Percentiles rank a stretch among this genome's conserved stretches.
These are phyloP conservation scores for Alosa alosa DNA, from an alignment of 2,113 vertebrate genomes.

Conservation along the genomic window DNA sequence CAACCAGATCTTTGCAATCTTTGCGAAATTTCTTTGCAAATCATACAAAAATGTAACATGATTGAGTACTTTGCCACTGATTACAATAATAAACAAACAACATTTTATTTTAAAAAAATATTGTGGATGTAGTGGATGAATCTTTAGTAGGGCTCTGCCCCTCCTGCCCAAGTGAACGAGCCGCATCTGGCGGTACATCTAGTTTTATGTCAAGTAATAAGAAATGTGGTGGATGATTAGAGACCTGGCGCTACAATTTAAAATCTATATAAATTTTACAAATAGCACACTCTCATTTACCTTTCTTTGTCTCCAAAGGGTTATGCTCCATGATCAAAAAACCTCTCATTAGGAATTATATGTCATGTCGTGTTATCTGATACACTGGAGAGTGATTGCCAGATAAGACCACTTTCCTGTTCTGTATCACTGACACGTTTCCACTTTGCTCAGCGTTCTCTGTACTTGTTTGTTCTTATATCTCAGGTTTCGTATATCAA, in stretches of 20 bases:
- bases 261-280: background rate
- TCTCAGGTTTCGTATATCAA: background rate
- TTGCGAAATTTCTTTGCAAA: too few species aligned
- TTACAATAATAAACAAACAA: too few species aligned
- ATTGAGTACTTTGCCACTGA: too few species aligned
- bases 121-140: too few species aligned
- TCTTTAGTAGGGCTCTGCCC: too few species aligned
- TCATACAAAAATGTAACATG: too few species aligned
- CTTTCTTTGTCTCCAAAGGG: too few species aligned
- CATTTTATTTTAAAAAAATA: too few species aligned
- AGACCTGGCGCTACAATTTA: background rate
- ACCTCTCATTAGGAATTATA: background rate
- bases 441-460: background rate
- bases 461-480: background rate
- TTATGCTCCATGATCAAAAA: background rate
- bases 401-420: background rate
- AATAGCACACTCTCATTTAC: background rate
- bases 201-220: background rate
- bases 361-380: background rate
- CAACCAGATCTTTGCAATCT: too few species aligned
- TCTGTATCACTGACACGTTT: background rate
- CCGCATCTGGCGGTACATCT: too few species aligned
- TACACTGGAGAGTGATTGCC: background rate
- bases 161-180: too few species aligned
- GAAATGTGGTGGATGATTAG: background rate